Base-by-base conservation (phyloP, 1,140 invertebrate species). In the Cylas formicarius region DNA sequence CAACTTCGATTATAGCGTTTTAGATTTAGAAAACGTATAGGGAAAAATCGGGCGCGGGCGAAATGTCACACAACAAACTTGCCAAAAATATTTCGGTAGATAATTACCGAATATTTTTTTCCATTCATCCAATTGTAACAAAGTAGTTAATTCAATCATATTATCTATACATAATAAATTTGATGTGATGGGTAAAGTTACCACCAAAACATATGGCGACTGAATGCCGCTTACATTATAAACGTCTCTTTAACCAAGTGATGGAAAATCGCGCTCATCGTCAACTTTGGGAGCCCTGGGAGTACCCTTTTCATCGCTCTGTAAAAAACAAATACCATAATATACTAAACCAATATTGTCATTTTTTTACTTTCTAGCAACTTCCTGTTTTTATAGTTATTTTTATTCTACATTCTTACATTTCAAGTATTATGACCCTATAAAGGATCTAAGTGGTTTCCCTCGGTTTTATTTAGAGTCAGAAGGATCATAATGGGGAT, bases 251-350 rank as follows among this genome's bases (percentile, higher is more conserved):
- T 83, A 88, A 66, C 84, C 83, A 63, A 93, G 74, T 57, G 87
- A 90, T 50, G 92, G 92, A 71, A 96, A 95, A 72, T 93, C 90
- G 62, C 86, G 82, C 72, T 90, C 90, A 71, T 96, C 90, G 66
- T 94, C 89, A 35, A 96, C 88, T 67, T 91, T 92, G 14, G 92
- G 92, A 61, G 90, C 90, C 49, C 80, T 70, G 52, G 78, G 76
- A 55, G 72, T 68, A 42, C 48, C 51, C 36, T 40, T 44, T 13
- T 59, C 57, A 23, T 59, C 57, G 42, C 33, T 48, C 56, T 58
- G 36, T 10, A 60, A 57, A 14, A 44, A 38, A 51, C n/a, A n/a
- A n/a, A n/a, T n/a, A n/a, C n/a, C n/a, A n/a, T n/a, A n/a, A n/a
- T n/a, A n/a, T n/a, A n/a, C n/a, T n/a, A n/a, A n/a, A n/a, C n/a